Conservation (phyloP, 2,797 vertebrate species). For the Apogon talboti region DNA sequence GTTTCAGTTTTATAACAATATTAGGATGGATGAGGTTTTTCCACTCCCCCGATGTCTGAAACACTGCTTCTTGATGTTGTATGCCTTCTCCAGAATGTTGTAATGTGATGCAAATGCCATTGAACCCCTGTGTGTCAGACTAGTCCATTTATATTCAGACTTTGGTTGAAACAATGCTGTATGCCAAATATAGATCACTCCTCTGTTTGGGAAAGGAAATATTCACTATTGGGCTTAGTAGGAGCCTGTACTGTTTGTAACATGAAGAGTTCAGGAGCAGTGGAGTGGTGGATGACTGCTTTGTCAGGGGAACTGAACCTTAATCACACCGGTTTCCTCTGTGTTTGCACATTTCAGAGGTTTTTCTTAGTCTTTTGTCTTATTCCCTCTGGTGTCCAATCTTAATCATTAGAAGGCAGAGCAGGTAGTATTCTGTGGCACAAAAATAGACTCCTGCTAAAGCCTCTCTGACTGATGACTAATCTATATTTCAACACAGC, state of each 20-base stretch:
- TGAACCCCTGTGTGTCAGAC: constrained; percentile 28
- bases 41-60: constrained; percentile 8
- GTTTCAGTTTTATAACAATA: background rate
- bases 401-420: constrained; percentile 37
- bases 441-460: constrained; percentile 35
- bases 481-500: constrained; percentile 49
- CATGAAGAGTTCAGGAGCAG: constrained; percentile 3
- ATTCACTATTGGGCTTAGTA: background rate
- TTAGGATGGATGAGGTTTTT: background rate
- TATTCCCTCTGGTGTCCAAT: constrained; percentile 8
- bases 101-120: constrained; percentile 48
- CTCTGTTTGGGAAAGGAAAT: constrained; percentile 13
- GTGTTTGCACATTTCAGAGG: background rate
- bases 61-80: constrained; percentile 13
- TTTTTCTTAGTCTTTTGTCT: constrained; percentile 9
- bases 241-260: background rate
- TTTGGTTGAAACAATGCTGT: constrained; percentile 47
- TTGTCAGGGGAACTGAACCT: constrained; percentile 18
- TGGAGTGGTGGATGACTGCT: no score
- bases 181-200: constrained; percentile 31
- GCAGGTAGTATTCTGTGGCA: constrained; percentile 16
- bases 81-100: constrained; percentile 33
- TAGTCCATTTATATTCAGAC: constrained; percentile 55
- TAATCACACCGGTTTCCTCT: constrained; percentile 17
- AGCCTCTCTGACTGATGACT: constrained; percentile 40